Evolutionary conservation across 2,797 vertebrate species (phyloP).

Genomic region (Delichon dasypus): DNA sequence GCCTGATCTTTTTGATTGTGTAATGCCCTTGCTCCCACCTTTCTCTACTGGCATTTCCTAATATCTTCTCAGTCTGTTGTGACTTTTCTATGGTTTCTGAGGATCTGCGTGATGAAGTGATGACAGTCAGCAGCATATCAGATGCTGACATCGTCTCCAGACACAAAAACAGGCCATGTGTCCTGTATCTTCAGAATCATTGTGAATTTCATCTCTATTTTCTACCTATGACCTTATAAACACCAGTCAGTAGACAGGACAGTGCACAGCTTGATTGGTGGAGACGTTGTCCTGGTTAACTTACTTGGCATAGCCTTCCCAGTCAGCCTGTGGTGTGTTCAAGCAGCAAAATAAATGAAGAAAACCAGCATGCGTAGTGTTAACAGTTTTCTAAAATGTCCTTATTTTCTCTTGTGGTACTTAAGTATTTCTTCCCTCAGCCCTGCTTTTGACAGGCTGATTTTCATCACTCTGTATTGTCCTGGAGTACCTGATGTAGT

Average conservation of each 20-base stretch:
- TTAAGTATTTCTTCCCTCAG: background rate
- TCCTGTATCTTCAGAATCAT: background rate
- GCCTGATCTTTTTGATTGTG: background rate
- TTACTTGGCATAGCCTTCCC: background rate
- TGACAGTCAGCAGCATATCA: background rate
- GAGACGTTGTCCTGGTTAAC: background rate
- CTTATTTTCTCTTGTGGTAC: background rate
- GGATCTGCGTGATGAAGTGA: background rate
- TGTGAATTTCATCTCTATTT: background rate
- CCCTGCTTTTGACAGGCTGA: background rate
- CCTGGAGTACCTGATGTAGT: background rate
- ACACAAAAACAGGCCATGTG: fast-evolving
- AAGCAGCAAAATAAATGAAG: background rate
- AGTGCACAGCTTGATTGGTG: background rate
- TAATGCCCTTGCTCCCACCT: fast-evolving
- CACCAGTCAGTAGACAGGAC: background rate
- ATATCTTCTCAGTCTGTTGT: background rate
- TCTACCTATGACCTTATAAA: background rate
- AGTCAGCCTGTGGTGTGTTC: background rate
- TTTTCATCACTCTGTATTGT: background rate
- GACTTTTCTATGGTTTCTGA: background rate
- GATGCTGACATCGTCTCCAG: background rate
- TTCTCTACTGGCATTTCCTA: background rate
- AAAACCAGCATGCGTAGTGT: background rate
- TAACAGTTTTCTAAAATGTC: background rate